Percentiles rank a stretch among this genome's conserved stretches.
Conservation (phyloP, 2,113 vertebrate species). For the Dendrocopos noguchii region DNA sequence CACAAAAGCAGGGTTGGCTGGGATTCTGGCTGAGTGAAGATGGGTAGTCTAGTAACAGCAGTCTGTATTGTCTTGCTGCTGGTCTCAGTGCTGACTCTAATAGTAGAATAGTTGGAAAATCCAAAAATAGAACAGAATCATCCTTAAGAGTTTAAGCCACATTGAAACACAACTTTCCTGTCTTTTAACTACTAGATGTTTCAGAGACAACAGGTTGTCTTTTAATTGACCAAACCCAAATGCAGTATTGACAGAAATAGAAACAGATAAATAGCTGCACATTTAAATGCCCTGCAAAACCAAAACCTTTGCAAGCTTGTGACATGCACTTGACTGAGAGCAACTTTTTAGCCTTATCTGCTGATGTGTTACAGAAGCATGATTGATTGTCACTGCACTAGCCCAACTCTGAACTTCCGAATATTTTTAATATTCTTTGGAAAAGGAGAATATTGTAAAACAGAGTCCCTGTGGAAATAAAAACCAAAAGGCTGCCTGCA, state of each 20-base stretch:
- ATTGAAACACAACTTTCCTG: not conserved
- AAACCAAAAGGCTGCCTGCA: not conserved
- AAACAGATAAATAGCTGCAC: not conserved
- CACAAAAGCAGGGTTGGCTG: not conserved
- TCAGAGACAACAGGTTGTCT: not conserved
- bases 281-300: not conserved
- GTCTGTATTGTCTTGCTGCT: not conserved
- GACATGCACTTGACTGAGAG: not conserved
- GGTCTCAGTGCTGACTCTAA: not conserved
- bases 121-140: not conserved
- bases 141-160: not conserved
- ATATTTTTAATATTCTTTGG: not conserved
- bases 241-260: not conserved
- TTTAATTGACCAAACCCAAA: not conserved
- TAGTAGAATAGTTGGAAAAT: not conserved
- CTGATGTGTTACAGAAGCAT: not conserved
- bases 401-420: not conserved
- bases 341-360: not conserved
- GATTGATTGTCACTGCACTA: not conserved
- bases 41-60: not conserved
- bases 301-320: accelerated
- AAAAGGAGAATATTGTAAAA: not conserved
- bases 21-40: not conserved
- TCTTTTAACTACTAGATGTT: not conserved
- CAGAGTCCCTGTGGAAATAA: conserved; percentile 41